Base-by-base conservation (phyloP, 2,797 vertebrate genomes). In the Morus bassanus region DNA sequence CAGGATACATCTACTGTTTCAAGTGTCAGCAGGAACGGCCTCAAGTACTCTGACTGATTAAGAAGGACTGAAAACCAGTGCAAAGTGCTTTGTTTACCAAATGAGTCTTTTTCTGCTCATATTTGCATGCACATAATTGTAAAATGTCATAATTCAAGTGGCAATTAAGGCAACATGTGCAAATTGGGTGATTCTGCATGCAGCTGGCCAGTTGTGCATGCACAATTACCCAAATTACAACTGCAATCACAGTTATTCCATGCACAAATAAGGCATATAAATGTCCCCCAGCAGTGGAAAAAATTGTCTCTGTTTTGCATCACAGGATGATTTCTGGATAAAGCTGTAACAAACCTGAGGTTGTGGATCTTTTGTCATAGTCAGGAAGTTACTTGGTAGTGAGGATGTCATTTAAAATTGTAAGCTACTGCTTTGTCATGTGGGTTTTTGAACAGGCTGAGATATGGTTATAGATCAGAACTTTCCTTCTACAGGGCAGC, bases 121-220 rank as follows among this genome's bases (percentile, higher is more conserved):
- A 88, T 97, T 96, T 97, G 76, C 93, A 94, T 97, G 84, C 88
- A 86, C 53, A 85, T 51, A 91, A 86, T 78, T 88, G 48, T 83
- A 84, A 93, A 95, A 94, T 93, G 76, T 88, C 91, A 82, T 85
- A 50, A 94, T 95, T 96, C 85, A 95, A 96, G 91, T 95, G 48
- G 96, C 79, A 95, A 95, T 97, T 95, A 96, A 85, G 64, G 65
- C 87, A 90, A 45, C 51, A 68, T 77, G 91, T 88, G 92, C 92
- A 91, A 95, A 94, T 51, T 39, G 69, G 63, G 85, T 75, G 80
- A 96, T 96, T 96, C 73, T 96, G 92, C 89, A 93, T 95, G 94
- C 96, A 97, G 96, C 97, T 97, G 97, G 93, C 95, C 96, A 97
- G 96, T 93, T 97, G 96, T 96, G 94, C 96, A 95, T 93, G 93